These are phyloP conservation scores for Columbina picui DNA, from an alignment of 2,113 vertebrate genomes.

Conservation along the genomic window DNA sequence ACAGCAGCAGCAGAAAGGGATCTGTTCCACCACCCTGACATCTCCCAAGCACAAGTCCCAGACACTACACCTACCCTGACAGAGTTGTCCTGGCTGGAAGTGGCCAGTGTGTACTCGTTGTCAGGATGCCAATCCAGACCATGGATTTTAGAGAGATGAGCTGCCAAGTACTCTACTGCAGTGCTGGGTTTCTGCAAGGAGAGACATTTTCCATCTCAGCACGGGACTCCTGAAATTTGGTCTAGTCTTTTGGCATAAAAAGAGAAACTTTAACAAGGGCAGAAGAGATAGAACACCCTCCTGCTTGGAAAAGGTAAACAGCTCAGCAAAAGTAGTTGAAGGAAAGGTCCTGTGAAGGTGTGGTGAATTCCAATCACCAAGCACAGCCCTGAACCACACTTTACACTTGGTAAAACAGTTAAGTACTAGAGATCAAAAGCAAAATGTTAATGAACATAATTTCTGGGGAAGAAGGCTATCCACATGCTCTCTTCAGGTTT, in stretches of 20 bases:
- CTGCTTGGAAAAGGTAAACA: background rate
- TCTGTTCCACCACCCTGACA: background rate
- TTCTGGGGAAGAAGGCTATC: background rate
- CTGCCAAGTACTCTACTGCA: slow-evolving; percentile 93
- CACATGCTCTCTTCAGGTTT: background rate
- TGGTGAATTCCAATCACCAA: background rate
- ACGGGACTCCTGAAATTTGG: background rate
- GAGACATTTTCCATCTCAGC: slow-evolving; percentile 7
- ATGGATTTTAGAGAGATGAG: slow-evolving; percentile 96
- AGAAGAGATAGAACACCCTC: background rate
- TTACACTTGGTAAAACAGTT: background rate
- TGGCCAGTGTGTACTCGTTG: slow-evolving; percentile 92
- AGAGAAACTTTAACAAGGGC: background rate
- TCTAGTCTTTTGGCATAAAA: background rate
- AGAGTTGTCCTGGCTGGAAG: slow-evolving; percentile 98
- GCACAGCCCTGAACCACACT: background rate
- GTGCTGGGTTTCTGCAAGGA: slow-evolving; percentile 92
- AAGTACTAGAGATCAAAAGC: background rate
- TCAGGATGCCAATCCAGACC: slow-evolving; percentile 98
- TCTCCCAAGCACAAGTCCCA: background rate
- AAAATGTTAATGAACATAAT: background rate
- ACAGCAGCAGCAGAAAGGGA: background rate
- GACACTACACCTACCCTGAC: slow-evolving; percentile 83
- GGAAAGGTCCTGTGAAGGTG: background rate
- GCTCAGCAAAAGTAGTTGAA: background rate